phyloP scores from a whole-genome alignment of 30 jellyfish, hydroid and myxozoan genomes.

The Chrysaora quinquecirrha region DNA sequence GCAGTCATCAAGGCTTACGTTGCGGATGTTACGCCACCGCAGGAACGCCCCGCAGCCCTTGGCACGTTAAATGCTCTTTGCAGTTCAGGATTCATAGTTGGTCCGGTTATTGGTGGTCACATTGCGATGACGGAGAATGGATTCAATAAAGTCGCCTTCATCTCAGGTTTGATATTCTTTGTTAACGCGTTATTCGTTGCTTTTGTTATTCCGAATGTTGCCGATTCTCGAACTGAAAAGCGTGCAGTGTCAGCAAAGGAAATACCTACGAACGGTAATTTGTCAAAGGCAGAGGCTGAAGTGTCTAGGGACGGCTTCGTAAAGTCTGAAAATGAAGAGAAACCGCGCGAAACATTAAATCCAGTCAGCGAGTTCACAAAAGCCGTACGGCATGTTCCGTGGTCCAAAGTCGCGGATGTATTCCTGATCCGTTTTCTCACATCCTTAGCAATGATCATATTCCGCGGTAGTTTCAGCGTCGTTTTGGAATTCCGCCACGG shows the following conservation, averaged over 20 bases:
- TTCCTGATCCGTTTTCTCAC: slow-evolving; percentile 80
- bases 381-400: slow-evolving; percentile 71
- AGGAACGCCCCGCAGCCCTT: slow-evolving; percentile 78
- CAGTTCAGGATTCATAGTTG: slow-evolving; percentile 90
- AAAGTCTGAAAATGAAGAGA: not conserved
- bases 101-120: slow-evolving; percentile 94
- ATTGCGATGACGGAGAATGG: slow-evolving; percentile 77
- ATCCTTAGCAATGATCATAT: slow-evolving; percentile 78
- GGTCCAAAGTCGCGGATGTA: slow-evolving; percentile 81
- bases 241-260: not conserved
- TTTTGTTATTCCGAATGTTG: slow-evolving; percentile 8
- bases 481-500: slow-evolving; percentile 75
- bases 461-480: slow-evolving; percentile 83
- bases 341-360: not conserved
- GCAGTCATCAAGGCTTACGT: slow-evolving; percentile 83
- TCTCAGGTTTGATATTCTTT: slow-evolving; percentile 70
- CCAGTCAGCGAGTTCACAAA: slow-evolving; percentile 27
- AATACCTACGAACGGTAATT: not conserved
- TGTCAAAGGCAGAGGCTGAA: not conserved
- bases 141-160: slow-evolving; percentile 71
- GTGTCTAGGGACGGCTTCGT: not conserved
- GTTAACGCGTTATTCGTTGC: slow-evolving; percentile 68
- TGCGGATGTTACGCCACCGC: slow-evolving; percentile 78
- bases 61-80: slow-evolving; percentile 85
- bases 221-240: slow-evolving; percentile 4